Evolutionary conservation across 2,888 invertebrate species (phyloP), one percentile per base, ranked within the genome.

Genomic region (Euphydryas editha): DNA sequence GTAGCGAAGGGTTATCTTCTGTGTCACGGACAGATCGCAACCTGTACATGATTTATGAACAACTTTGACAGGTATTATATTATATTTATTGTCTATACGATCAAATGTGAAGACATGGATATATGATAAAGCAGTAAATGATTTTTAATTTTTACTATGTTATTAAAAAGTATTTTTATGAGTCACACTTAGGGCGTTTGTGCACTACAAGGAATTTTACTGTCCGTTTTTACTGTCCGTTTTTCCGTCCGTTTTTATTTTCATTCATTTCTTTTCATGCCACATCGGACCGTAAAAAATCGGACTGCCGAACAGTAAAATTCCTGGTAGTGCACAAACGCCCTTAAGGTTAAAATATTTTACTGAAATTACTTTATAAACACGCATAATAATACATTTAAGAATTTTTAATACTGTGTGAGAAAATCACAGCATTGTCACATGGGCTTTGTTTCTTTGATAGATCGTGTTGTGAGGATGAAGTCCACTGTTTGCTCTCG

Each of bases 11-110:
- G 83, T 83, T 88, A 86, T 87, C 88, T 81, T 70, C 73, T 74
- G 78, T 87, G 91, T 87, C 89, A 84, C 67, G 67, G 80, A 72
- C 91, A 91, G 84, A 81, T 81, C 73, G 79, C 60, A 70, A 88
- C 84, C 86, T 87, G 86, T 76, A 72, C 76, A 78, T 84, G 87
- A 85, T 81, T 68, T 44, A 56, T 49, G 59, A 54, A 63, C 61
- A 65, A 61, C 51, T 15, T 30, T 44, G 20, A 36, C 37, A 57
- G 15, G 49, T 51, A 8, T n/a, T 17, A 3, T 18, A 18, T 17
- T 37, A 36, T n/a, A 11, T 55, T 36, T 17, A 10, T 55, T 17
- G 20, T 37, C 55, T 11, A 17, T 36, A 37, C 13, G 15, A 55
- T 18, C 17, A 55, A 17, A 17, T 55, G 6, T 13, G 13, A 55